A percentile compares a stretch with the other conserved stretches of the same genome.
phyloP scores from a whole-genome alignment of 2,888 invertebrate genomes.

The Caprella mutica region DNA sequence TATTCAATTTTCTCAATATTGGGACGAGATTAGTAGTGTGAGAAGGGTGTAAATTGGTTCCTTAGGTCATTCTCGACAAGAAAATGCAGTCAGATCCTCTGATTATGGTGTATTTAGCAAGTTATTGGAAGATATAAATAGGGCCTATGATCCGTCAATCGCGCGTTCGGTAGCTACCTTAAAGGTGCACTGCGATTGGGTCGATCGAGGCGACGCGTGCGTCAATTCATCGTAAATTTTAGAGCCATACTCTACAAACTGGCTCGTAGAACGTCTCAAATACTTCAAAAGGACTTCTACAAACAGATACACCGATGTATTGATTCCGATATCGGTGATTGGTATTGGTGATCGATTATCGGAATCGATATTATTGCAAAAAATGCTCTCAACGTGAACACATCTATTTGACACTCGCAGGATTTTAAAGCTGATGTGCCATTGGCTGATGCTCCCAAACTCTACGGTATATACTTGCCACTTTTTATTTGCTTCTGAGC shows the following conservation, averaged over 20 bases:
- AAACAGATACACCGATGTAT: no score
- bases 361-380: no score
- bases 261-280: no score
- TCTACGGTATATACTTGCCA: background rate
- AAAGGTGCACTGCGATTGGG: constrained; percentile 11
- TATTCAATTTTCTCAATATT: background rate
- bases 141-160: constrained; percentile 10
- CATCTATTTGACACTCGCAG: constrained; percentile 7
- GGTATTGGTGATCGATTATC: no score
- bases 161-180: constrained; percentile 9
- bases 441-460: constrained; percentile 10
- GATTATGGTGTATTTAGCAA: background rate
- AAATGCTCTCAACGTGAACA: constrained; percentile 3
- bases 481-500: constrained; percentile 10
- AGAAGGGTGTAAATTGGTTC: background rate
- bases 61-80: background rate
- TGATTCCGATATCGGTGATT: no score
- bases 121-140: background rate
- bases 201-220: constrained; percentile 3
- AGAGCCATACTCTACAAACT: no score
- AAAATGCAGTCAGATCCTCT: background rate
- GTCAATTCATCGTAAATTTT: constrained; percentile 1
- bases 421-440: constrained; percentile 7
- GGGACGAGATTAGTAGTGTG: no score
- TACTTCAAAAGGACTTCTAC: no score